Percentiles rank a stretch among this genome's conserved stretches.
Evolutionary conservation across 2,113 vertebrate species (phyloP).

Genomic region (Amazona vittata): DNA sequence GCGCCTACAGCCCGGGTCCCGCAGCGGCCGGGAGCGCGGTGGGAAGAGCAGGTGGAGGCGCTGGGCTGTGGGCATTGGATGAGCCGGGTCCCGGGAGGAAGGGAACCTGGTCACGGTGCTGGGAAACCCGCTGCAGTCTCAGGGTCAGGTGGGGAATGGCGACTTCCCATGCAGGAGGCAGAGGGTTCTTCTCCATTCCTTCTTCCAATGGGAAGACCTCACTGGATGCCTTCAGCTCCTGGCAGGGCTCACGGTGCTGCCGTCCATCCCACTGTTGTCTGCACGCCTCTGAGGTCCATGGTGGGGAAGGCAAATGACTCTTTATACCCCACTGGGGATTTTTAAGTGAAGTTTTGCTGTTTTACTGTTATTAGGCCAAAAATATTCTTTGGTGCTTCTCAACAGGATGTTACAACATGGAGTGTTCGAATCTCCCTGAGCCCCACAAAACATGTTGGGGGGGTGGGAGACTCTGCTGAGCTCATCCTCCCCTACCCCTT

Average conservation of each 20-base stretch:
- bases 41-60: background rate
- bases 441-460: fast-evolving
- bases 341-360: background rate
- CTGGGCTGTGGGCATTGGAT: background rate
- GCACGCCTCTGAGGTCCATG: fast-evolving
- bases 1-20: background rate
- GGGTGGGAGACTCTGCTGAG: background rate
- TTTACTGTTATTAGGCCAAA: background rate
- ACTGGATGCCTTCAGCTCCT: background rate
- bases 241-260: background rate
- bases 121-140: fast-evolving
- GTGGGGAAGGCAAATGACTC: background rate
- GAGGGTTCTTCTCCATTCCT: background rate
- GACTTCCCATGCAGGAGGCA: fast-evolving
- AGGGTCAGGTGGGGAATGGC: background rate
- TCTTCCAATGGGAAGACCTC: background rate
- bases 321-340: background rate
- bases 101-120: background rate
- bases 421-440: background rate
- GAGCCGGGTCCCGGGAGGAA: background rate
- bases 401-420: background rate
- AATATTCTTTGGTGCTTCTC: background rate
- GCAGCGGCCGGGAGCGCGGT: fast-evolving
- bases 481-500: background rate
- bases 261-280: fast-evolving